Evolutionary conservation across 2,797 vertebrate species (phyloP).

Genomic region (Dendrocincla tyrannina): DNA sequence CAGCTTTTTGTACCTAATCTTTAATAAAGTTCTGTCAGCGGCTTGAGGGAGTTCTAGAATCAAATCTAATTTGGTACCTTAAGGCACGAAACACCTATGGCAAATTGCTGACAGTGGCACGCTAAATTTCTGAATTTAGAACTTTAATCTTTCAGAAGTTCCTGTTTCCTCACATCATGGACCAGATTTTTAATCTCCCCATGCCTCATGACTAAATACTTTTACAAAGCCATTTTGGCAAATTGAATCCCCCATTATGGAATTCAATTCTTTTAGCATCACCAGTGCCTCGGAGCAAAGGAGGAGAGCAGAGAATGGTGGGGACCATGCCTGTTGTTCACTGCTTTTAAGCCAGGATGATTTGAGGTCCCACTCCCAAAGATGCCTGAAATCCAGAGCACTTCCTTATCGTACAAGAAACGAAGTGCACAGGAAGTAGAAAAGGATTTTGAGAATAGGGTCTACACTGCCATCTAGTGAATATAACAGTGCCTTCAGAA

Average conservation of each 20-base stretch:
- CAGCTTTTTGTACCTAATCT: neutral
- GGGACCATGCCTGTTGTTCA: neutral
- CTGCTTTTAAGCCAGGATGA: neutral
- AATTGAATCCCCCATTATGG: neutral
- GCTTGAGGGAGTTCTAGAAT: neutral
- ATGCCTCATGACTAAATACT: neutral
- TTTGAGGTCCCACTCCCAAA: neutral
- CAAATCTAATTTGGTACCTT: neutral
- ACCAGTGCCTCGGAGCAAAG: neutral
- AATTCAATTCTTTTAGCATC: neutral
- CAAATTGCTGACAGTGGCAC: neutral
- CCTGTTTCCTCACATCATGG: neutral
- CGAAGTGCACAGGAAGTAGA: fast-evolving
- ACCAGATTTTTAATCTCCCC: neutral
- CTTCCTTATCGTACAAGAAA: neutral
- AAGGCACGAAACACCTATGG: neutral
- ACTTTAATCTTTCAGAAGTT: neutral
- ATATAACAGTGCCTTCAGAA: neutral
- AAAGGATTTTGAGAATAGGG: neutral
- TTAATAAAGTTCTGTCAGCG: neutral
- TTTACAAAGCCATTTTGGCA: neutral
- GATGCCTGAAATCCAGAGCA: neutral
- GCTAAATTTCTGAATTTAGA: neutral
- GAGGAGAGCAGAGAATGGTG: neutral
- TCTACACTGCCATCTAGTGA: slow-evolving; percentile 62